phyloP scores from a whole-genome alignment of 1,140 invertebrate genomes.

The Brachionus calyciflorus region DNA sequence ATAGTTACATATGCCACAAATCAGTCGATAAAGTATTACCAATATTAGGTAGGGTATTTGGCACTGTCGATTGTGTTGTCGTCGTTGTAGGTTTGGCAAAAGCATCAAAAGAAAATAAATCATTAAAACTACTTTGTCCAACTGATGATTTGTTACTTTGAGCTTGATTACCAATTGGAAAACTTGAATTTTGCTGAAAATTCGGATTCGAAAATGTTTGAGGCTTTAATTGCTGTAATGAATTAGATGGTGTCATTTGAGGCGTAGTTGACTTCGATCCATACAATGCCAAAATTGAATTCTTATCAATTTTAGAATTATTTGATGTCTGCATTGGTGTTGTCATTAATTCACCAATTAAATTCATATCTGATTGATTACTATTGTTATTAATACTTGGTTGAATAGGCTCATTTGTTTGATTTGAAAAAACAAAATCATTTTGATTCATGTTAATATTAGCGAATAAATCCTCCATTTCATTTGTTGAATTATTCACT shows the following conservation, averaged over 20 bases:
- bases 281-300: conserved; percentile 29
- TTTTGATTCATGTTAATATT: too few species aligned
- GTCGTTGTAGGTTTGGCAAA: neutral
- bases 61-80: neutral
- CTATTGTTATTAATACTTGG: too few species aligned
- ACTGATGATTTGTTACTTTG: neutral
- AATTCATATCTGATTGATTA: neutral
- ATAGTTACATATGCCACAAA: conserved; percentile 28
- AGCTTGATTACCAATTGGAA: neutral
- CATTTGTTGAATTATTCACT: too few species aligned
- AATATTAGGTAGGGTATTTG: neutral
- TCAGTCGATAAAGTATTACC: neutral
- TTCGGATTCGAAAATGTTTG: neutral
- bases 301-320: neutral
- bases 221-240: conserved; percentile 8
- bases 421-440: too few species aligned
- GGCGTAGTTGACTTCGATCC: neutral
- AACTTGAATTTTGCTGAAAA: neutral
- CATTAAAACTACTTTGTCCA: too few species aligned
- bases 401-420: too few species aligned
- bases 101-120: neutral
- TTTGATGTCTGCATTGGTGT: neutral
- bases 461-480: too few species aligned
- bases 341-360: neutral
- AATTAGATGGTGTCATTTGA: neutral